Conservation (phyloP, 1,140 invertebrate genomes). For the Sycophaga agraensis region DNA sequence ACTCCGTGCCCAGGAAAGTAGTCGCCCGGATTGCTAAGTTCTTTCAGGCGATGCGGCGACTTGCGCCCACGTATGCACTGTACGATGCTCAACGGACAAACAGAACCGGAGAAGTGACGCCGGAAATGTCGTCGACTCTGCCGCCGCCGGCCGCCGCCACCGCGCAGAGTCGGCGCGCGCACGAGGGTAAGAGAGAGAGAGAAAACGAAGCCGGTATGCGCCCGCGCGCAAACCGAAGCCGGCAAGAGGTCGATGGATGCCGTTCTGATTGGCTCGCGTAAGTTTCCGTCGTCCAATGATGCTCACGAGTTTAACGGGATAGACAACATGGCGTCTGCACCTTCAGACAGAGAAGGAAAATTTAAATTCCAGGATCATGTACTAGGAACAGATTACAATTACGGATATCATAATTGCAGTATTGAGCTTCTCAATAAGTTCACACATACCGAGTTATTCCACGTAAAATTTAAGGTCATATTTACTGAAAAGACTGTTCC, state of each 20-base stretch:
- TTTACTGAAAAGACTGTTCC: no score
- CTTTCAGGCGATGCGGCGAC: neutral
- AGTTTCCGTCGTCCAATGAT: neutral
- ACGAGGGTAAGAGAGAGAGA: neutral
- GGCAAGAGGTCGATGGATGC: neutral
- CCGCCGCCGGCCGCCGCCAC: neutral
- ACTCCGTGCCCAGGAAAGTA: no score
- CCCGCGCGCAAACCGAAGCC: neutral
- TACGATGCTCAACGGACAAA: constrained; percentile 30
- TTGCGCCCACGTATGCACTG: neutral
- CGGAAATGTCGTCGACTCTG: neutral
- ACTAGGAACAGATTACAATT: no score
- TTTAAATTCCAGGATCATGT: no score
- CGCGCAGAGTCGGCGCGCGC: neutral
- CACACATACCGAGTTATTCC: no score
- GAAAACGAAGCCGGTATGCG: neutral
- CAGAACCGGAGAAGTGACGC: constrained; percentile 31
- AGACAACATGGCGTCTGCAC: no score
- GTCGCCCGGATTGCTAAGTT: no score
- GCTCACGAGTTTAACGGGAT: no score
- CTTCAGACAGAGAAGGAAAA: no score
- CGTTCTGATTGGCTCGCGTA: neutral
- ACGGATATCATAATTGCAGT: no score
- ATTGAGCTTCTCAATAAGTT: no score
- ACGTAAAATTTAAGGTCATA: no score